Percentiles rank a stretch among this genome's conserved stretches.
These are phyloP conservation scores for Sardinella longiceps DNA, from an alignment of 2,797 vertebrate species.

Conservation along the genomic window DNA sequence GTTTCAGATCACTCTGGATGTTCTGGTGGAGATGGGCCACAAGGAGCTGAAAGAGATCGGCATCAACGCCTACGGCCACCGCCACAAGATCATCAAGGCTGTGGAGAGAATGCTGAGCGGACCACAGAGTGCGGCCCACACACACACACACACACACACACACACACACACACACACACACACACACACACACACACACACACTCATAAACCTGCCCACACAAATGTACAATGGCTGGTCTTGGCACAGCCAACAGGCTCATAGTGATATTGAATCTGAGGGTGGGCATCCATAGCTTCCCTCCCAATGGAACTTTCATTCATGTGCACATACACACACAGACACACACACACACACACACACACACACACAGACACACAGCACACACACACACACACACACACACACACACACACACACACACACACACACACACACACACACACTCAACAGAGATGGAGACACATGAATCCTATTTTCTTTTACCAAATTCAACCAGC, in stretches of 20 bases:
- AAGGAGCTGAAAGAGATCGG: slow-evolving; percentile 99
- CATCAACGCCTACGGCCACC: slow-evolving; percentile 96
- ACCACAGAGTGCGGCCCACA: slow-evolving; percentile 85
- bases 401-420: too few species aligned
- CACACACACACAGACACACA: too few species aligned
- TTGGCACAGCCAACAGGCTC: too few species aligned
- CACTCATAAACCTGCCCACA: neutral
- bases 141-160: neutral
- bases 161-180: neutral
- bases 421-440: neutral
- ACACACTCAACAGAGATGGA: neutral
- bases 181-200: neutral
- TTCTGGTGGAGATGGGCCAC: slow-evolving; percentile 96
- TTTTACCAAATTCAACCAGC: too few species aligned
- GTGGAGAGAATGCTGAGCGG: slow-evolving; percentile 95
- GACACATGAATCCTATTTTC: too few species aligned
- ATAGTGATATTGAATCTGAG: too few species aligned
- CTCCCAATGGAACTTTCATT: too few species aligned
- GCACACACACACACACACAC: too few species aligned
- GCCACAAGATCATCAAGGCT: slow-evolving; percentile 97
- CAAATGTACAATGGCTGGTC: neutral
- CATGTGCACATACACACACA: neutral
- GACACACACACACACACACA: neutral
- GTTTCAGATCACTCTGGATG: slow-evolving; percentile 93
- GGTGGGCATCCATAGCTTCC: too few species aligned